A percentile compares a stretch with the other conserved stretches of the same genome.
Conservation (phyloP, 2,113 vertebrate species). For the Zosterops japonicus region DNA sequence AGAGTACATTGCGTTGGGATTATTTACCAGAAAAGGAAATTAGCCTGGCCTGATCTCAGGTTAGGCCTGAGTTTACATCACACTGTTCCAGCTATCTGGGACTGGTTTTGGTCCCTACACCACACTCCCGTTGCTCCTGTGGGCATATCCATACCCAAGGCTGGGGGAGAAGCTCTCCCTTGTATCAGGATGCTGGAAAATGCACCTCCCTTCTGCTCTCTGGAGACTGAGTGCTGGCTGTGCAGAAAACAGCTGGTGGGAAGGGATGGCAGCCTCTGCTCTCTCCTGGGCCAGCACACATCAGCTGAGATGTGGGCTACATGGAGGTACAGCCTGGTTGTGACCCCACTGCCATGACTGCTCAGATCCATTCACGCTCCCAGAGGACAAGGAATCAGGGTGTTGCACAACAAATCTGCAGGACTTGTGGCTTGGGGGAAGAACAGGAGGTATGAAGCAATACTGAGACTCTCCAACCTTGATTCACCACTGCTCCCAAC, state of each 20-base stretch:
- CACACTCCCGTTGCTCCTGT: fast-evolving
- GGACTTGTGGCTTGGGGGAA: not conserved
- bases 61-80: not conserved
- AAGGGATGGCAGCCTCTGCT: not conserved
- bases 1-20: not conserved
- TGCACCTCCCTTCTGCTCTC: too few species aligned
- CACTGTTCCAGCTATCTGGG: not conserved
- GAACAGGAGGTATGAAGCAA: fast-evolving
- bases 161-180: not conserved
- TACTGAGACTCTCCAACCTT: not conserved
- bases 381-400: not conserved
- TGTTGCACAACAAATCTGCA: not conserved
- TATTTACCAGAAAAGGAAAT: not conserved
- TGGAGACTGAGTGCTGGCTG: not conserved
- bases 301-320: not conserved
- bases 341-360: not conserved
- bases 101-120: not conserved
- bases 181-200: not conserved
- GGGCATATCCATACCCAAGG: not conserved
- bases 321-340: not conserved
- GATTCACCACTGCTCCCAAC: not conserved
- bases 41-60: not conserved
- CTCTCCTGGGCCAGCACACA: not conserved
- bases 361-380: not conserved
- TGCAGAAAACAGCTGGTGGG: not conserved